Evolutionary conservation across 2,797 vertebrate genomes (phyloP).

Genomic region (Argentina silus): DNA sequence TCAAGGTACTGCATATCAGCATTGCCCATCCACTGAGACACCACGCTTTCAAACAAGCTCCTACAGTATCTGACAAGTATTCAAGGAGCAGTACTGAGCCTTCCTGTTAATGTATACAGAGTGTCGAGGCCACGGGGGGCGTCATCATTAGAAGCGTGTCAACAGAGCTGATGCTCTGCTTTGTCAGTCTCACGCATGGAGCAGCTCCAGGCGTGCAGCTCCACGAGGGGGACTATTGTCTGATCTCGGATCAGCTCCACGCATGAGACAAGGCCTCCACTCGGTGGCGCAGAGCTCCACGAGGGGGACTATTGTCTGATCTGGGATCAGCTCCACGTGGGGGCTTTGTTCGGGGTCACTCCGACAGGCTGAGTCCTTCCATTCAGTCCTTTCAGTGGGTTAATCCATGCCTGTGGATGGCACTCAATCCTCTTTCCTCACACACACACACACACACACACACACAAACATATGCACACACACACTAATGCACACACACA

Average conservation of each 20-base stretch:
- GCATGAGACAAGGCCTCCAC: too few relatives aligned
- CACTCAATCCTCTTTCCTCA: slow-evolving; percentile 34
- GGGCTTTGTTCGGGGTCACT: slow-evolving; percentile 17
- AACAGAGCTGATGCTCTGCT: slow-evolving; percentile 47
- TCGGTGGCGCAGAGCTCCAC: neutral
- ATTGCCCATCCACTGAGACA: neutral
- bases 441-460: neutral
- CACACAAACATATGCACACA: neutral
- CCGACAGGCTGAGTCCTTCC: slow-evolving; percentile 15
- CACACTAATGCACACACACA: neutral
- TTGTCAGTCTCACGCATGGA: slow-evolving; percentile 40
- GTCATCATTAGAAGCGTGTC: slow-evolving; percentile 41
- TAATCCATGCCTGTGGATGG: slow-evolving; percentile 33
- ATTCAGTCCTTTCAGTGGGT: slow-evolving; percentile 37
- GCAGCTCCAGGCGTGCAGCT: slow-evolving; percentile 10
- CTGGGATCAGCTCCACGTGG: slow-evolving; percentile 21
- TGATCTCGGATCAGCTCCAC: slow-evolving; percentile 13
- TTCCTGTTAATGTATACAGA: slow-evolving; percentile 20
- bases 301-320: slow-evolving; percentile 12
- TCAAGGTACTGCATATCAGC: neutral
- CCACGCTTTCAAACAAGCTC: neutral
- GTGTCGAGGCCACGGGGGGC: slow-evolving; percentile 44
- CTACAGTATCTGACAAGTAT: neutral
- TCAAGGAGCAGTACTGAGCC: neutral
- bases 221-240: neutral